Base-by-base conservation (phyloP, 2,888 invertebrate species). In the Drosophila dives region DNA sequence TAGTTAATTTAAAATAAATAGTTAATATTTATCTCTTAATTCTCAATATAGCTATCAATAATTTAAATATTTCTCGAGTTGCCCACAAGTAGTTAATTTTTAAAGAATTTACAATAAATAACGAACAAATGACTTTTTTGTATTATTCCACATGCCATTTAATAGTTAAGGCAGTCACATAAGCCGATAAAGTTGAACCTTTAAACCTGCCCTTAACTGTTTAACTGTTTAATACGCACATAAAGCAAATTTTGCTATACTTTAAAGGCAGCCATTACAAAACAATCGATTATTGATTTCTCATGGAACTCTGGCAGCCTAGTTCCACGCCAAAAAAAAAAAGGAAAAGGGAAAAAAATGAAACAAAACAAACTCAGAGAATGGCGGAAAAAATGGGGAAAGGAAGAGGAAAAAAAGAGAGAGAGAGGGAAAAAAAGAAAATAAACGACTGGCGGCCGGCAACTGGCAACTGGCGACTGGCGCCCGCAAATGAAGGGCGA, bases 251-350 rank as follows among this genome's bases (percentile, higher is more conserved):
- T 62, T 23, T 38, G 61, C 45, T 26, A 49, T 66, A 58, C 71
- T 77, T 80, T 70, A 82, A 81, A 70, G 60, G 71, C 79, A 70
- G 56, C 59, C 68, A 76, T 81, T 74, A 78, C 75, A 53, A 36
- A 36, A 60, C 63, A 86, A 86, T 88, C 86, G 90, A 90, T 88
- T 89, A 86, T 86, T 86, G 86, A 86, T 86, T 86, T 75, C 73
- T 58, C 74, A 63, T 60, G 68, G 61, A 68, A 61, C 50, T 42
- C 63, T 51, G 68, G 73, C 85, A 83, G 88, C 88, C 79, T 88
- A 89, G 88, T 86, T 89, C 34, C 68, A 51, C 40, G 74, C 59
- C 29, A 72, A 75, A 38, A 38, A 38, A 55, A 29, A 26, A 40
- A 29, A 59, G 64, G 63, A 72, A 83, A 78, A 50, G 63, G 51